Percentiles rank a stretch among this genome's conserved stretches.
These are phyloP conservation scores for Morone saxatilis DNA, from an alignment of 2,113 vertebrate species.

Conservation along the genomic window DNA sequence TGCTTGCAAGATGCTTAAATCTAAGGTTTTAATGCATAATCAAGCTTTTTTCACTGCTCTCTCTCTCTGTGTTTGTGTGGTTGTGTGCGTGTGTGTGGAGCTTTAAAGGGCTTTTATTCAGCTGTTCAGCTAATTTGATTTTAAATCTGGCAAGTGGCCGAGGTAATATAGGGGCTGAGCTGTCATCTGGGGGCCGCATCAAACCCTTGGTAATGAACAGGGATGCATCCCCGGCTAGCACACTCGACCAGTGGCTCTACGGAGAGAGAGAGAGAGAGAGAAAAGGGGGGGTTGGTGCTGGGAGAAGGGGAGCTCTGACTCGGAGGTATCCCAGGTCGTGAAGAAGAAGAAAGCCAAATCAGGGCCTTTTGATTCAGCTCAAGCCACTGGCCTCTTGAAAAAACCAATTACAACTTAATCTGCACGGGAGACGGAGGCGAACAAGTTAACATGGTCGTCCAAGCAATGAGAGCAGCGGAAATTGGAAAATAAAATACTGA, in stretches of 20 bases:
- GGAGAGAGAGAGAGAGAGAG: neutral
- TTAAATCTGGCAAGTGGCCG: conserved; percentile 69
- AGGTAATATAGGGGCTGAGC: conserved; percentile 61
- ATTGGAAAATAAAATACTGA: conserved; percentile 63
- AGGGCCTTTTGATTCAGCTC: conserved; percentile 38
- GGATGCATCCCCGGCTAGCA: conserved; percentile 40
- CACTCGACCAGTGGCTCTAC: conserved; percentile 23
- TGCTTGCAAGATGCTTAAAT: conserved; percentile 26
- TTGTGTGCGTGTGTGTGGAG: conserved; percentile 5
- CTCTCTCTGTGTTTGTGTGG: conserved; percentile 16
- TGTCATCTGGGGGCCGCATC: conserved; percentile 62
- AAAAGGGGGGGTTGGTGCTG: neutral
- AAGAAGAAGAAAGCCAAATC: conserved; percentile 30
- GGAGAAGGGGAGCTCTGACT: neutral
- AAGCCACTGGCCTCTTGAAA: conserved; percentile 48
- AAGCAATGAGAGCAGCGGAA: conserved; percentile 55
- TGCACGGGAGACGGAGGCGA: conserved; percentile 42
- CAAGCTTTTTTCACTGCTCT: conserved; percentile 12
- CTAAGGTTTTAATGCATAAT: conserved; percentile 49
- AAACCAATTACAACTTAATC: conserved; percentile 67
- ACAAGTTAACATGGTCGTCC: conserved; percentile 58
- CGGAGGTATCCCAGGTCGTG: conserved; percentile 3
- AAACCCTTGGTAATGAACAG: conserved; percentile 59
- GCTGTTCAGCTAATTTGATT: conserved; percentile 75
- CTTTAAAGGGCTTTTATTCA: conserved; percentile 70